Evolutionary conservation across 1,140 invertebrate species (phyloP), one percentile per base, ranked within the genome.

Genomic region (Drosophila eugracilis): DNA sequence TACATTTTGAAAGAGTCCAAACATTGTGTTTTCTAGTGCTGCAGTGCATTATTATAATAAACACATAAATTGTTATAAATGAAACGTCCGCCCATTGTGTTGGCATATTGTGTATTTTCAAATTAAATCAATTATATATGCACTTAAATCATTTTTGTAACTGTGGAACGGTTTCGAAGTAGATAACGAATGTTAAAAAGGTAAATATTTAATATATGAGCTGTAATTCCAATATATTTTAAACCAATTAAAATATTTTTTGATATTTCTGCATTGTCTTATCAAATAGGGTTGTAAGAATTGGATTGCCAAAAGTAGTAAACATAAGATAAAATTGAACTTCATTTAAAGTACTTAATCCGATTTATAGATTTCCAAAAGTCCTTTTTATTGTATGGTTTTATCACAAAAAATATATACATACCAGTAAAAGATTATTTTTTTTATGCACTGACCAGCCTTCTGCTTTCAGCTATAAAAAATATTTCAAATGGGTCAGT

Each of bases 401-500:
- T n/a, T n/a, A n/a, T n/a, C n/a, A n/a, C n/a, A n/a, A n/a, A n/a
- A 32, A 15, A 5, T 45, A 14, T 21, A 14, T 14, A 30, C 15
- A 30, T 19, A 21, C 47, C 19, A 32, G 1, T 12, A 22, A 4
- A 42, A 19, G 4, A 10, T 5, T 19, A 48, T 30, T 0, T 28
- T 10, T 9, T 49, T 30, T 3, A 49, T 7, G 12, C 12, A 45
- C 5, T 24, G n/a, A 15, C 12, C 22, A 21, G 32, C 6, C 12
- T 19, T 55, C 21, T 49, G 44, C 12, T 34, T 52, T 7, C 30
- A 52, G 2, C 4, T n/a, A 15, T 34, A 58, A n/a, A 34, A 32
- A 17, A 24, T 44, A 32, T 45, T 45, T 34, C n/a, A 60, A 45
- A 60, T 36, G 21, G 55, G 60, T 47, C 39, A 28, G 54, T 45